Evolutionary conservation across 2,888 invertebrate genomes (phyloP), one percentile per base, ranked within the genome.

Genomic region (Cerastis rubricosa): DNA sequence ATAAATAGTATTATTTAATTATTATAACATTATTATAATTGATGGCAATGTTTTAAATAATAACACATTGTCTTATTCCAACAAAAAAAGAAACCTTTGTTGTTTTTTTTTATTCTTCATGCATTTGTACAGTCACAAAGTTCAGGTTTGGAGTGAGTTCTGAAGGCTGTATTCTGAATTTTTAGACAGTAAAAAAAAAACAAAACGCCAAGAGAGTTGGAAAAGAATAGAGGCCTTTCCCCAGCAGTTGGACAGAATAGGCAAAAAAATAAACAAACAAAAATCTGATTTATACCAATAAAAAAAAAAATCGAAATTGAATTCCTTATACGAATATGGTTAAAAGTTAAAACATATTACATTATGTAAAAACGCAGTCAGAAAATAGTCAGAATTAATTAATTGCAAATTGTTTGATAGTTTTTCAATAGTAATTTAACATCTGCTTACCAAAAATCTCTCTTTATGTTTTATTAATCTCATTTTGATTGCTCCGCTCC

Each of bases 31-130:
- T 40, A 68, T 66, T 78, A 22, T 66, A 47, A 68, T 43, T 64
- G 14, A 65, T n/a, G 8, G 5, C 17, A 29, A 54, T 68, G n/a
- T 74, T 80, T 69, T 69, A 68, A 78, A 65, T 61, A 54, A 68
- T 35, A 51, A 59, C n/a, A 73, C 19, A 70, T 71, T 67, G 40
- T 71, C 1, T 63, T 29, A 29, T 29, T 45, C 49, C 11, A 6
- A 59, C 25, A 57, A 64, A 67, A 70, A 49, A 57, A 49, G 72
- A 35, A 9, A 45, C 59, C 64, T 74, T 54, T 43, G 51, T 59
- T 29, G 7, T 3, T 9, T 51, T 35, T 17, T 49, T 22, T 14
- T 45, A 35, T 29, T 57, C 25, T 64, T 11, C 22, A 25, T 0
- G 0, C 17, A 43, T 17, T 29, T 68, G 29, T 22, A 45, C 5